phyloP scores from a whole-genome alignment of 1,140 invertebrate species.

The Lethocerus indicus region DNA sequence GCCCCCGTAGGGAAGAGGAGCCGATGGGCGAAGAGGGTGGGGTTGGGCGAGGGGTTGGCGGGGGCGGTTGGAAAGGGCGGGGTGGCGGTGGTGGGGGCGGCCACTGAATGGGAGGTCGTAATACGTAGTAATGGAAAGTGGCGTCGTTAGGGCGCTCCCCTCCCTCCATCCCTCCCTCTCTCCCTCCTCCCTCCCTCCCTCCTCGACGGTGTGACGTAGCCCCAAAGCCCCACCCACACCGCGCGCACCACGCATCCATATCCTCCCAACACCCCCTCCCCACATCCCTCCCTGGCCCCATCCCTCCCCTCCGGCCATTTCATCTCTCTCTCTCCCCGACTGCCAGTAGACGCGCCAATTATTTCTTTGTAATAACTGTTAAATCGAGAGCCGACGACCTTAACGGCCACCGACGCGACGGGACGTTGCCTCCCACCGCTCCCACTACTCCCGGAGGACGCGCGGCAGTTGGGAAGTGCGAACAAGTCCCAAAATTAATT shows the following conservation, averaged over 20 bases:
- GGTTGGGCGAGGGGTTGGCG: neutral
- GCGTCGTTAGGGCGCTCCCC: neutral
- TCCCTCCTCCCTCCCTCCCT: slow-evolving; percentile 4
- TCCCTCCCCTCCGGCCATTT: neutral
- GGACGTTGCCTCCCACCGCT: no score
- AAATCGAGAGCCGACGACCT: neutral
- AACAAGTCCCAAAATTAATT: no score
- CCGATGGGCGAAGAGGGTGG: neutral
- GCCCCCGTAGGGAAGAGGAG: neutral
- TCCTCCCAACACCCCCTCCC: neutral
- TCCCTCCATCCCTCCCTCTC: neutral
- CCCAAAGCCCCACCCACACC: no score
- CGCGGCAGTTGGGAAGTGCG: no score
- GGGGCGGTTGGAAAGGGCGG: neutral
- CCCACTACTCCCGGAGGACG: no score
- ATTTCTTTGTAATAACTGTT: neutral
- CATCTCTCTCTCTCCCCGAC: neutral
- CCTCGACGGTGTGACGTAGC: no score
- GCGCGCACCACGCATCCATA: no score
- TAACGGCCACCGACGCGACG: no score
- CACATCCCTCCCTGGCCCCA: neutral
- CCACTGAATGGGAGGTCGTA: neutral
- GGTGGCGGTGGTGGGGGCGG: neutral
- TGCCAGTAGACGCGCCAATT: neutral
- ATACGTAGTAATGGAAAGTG: neutral